Evolutionary conservation across 2,888 invertebrate genomes (phyloP), one percentile per base, ranked within the genome.

Genomic region (Euplexia lucipara): DNA sequence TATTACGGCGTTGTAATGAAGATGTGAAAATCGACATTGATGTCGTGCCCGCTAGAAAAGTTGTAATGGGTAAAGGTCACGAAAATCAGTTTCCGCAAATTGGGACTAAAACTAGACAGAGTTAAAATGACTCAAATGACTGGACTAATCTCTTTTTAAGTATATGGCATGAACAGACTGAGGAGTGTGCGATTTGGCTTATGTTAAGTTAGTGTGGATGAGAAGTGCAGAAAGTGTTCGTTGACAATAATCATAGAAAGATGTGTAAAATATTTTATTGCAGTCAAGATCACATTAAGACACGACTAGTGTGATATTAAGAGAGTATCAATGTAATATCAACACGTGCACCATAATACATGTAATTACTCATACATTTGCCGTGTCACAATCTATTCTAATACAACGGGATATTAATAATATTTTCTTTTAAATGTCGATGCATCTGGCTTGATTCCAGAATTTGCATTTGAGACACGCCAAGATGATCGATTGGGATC

Each of bases 381-480:
- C 42, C 34, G 47, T 70, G 52, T 48, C 44, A 34, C 7, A 39
- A 37, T 74, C 73, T 77, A 73, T 78, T 74, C 47, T 72, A 34
- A 72, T 76, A 77, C 65, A 72, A 77, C 35, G 22, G 9, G 44
- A 58, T 67, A 78, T 62, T 70, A 74, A 70, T 78, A 77, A 67
- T 78, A 78, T 81, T 78, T 68, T 65, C 53, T 58, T 78, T 73
- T 52, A 81, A 65, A 66, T 78, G 81, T 79, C 81, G 81, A 79
- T 78, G 75, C 20, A 18, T 70, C 63, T 79, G 78, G 78, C 81
- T 60, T 41, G 32, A 56, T 56, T 68, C 78, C 81, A 79, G 65
- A 37, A 48, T 48, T 30, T 14, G 32, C 12, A 20, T 37, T 48
- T 26, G 45, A 54, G 59, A 63, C 56, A 54, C 9, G 39, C 26